phyloP scores from a whole-genome alignment of 1,140 invertebrate species.

The Nephila pilipes region DNA sequence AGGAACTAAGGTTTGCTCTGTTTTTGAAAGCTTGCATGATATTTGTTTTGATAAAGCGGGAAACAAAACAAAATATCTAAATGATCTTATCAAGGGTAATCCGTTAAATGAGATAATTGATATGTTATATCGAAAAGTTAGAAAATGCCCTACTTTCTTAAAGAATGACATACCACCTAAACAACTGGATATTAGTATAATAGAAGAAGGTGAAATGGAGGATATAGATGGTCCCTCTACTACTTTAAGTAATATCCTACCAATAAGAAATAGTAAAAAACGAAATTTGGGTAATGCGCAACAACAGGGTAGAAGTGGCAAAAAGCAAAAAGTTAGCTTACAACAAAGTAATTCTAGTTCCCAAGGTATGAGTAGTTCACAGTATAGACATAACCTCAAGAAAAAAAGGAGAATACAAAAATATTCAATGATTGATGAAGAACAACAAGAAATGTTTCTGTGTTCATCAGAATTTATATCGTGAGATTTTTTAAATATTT shows the following conservation, averaged over 20 bases:
- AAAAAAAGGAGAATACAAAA: background rate
- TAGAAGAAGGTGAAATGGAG: background rate
- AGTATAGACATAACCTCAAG: background rate
- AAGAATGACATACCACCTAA: background rate
- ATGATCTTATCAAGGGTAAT: constrained; percentile 17
- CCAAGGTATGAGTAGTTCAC: constrained; percentile 26
- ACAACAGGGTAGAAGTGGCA: constrained; percentile 18
- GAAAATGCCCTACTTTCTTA: background rate
- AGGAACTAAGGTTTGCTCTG: constrained; percentile 43
- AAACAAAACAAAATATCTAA: constrained; percentile 55
- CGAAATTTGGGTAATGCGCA: background rate
- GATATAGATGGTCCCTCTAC: constrained; percentile 18
- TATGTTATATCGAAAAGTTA: background rate
- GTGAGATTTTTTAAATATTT: background rate
- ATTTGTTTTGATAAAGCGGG: constrained; percentile 59
- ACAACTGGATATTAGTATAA: background rate
- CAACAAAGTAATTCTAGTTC: constrained; percentile 43
- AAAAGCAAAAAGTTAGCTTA: constrained; percentile 34
- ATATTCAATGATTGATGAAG: constrained; percentile 13
- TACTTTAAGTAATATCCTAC: constrained; percentile 1
- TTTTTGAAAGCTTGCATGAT: constrained; percentile 42
- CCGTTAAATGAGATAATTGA: no score
- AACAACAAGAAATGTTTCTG: constrained; percentile 14
- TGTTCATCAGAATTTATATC: constrained; percentile 11
- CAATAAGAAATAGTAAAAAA: background rate